Conservation (phyloP, 2,888 invertebrate species). For the Rhamnusium bicolor region DNA sequence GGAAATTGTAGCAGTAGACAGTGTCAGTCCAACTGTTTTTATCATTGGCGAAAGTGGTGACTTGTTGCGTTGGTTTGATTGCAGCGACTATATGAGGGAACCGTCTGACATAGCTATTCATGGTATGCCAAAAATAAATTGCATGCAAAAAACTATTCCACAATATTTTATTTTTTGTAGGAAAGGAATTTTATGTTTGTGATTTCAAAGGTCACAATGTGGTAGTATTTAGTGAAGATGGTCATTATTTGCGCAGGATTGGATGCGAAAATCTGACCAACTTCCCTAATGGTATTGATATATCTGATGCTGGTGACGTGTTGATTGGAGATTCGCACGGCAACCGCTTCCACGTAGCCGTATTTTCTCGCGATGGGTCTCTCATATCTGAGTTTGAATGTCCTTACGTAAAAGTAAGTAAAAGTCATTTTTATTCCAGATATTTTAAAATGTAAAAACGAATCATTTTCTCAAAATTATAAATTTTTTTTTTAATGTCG, state of each 20-base stretch:
- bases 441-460: too few relatives aligned
- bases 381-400: conserved; percentile 95
- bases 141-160: background rate
- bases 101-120: conserved; percentile 97
- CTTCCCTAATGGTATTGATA: conserved; percentile 98
- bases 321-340: conserved; percentile 98
- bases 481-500: too few relatives aligned
- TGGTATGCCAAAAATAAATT: conserved; percentile 73
- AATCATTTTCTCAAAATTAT: too few relatives aligned
- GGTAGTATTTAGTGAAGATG: conserved; percentile 95
- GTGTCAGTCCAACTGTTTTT: conserved; percentile 97
- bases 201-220: conserved; percentile 99
- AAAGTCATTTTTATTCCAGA: too few relatives aligned
- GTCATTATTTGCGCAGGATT: conserved; percentile 92
- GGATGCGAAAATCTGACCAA: conserved; percentile 97
- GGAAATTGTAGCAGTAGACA: conserved; percentile 96
- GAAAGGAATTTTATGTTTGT: conserved; percentile 95
- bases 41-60: conserved; percentile 94
- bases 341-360: conserved; percentile 97
- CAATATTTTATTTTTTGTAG: conserved; percentile 71
- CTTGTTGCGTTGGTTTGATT: conserved; percentile 96
- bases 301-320: conserved; percentile 96
- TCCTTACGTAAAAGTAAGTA: conserved; percentile 94
- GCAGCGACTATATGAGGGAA: conserved; percentile 97
- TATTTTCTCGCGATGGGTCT: conserved; percentile 91